Percentiles rank a stretch among this genome's conserved stretches.
phyloP scores from a whole-genome alignment of 2,888 invertebrate genomes.

The Polymixis flavicincta region DNA sequence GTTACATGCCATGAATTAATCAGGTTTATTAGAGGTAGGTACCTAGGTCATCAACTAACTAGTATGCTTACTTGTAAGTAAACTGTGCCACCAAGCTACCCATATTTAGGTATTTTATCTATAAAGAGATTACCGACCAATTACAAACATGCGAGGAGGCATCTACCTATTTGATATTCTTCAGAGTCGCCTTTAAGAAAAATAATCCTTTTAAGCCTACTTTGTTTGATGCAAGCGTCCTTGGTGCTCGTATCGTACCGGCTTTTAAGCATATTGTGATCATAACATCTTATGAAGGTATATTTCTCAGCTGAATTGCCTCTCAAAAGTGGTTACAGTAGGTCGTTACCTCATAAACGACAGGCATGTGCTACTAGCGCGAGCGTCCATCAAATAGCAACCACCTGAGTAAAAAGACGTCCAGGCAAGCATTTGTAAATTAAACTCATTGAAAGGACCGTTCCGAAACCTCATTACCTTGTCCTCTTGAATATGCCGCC shows the following conservation, averaged over 20 bases:
- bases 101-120: constrained; percentile 5
- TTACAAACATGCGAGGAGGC: constrained; percentile 18
- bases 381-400: constrained; percentile 45
- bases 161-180: constrained; percentile 14
- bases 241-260: constrained; percentile 4
- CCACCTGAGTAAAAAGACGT: constrained; percentile 43
- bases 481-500: constrained; percentile 86
- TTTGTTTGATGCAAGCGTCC: constrained; percentile 22
- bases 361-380: constrained; percentile 39
- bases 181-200: constrained; percentile 8
- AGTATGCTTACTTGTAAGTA: constrained; percentile 3
- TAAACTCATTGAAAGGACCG: constrained; percentile 82
- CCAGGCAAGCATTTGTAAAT: constrained; percentile 68
- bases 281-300: constrained; percentile 23
- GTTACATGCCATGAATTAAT: neutral
- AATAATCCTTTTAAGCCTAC: constrained; percentile 5
- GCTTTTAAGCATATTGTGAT: constrained; percentile 27
- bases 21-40: neutral
- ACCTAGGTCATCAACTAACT: neutral
- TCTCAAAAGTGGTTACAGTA: neutral
- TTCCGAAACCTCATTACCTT: constrained; percentile 85
- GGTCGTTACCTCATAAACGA: constrained; percentile 20
- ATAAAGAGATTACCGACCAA: constrained; percentile 6
- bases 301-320: constrained; percentile 13
- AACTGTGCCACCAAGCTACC: constrained; percentile 13